Base-by-base conservation (phyloP, 2,797 vertebrate genomes). In the Pseudotriccus pelzelni region DNA sequence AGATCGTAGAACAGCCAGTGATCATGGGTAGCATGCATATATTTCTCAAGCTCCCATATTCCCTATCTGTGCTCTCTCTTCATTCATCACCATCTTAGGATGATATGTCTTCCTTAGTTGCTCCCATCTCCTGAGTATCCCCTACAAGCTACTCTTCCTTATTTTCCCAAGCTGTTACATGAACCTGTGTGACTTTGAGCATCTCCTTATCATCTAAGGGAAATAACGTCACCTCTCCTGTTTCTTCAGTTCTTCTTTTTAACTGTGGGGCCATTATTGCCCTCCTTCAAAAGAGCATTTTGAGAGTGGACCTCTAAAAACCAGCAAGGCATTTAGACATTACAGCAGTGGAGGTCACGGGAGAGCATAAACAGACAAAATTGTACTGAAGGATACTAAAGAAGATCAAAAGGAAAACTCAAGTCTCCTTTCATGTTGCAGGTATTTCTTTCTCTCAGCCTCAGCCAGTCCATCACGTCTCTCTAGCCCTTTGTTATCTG, bases 401-500 rank as follows among this genome's bases (percentile, higher is more conserved):
- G 62, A 69, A 94, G 44, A 96, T 85, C 77, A 93, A 93, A 96
- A 86, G 56, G 68, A 70, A 69, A 87, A 87, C 34, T 79, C 74
- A 39, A 56, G 46, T 78, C 14, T 84, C 44, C 66, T 84, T 92
- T 95, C 53, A 84, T 67, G 56, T 85, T 46, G 52, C 53, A 87
- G 47, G 58, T 89, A 84, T 87, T 90, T 73, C 58, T 93, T 84
- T 80, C 46, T 77, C 49, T 77, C 62, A 74, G 69, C 36, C 80
- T 66, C 72, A 90, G 47, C 78, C 53, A 43, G 81, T 53, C 66
- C 87, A 83, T 81, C 24, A 21, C 2, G 5, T 62, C 47, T 94
- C 84, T 69, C 58, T 67, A 87, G 64, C 56, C 78, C 47, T 95
- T 94, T 95, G 64, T 87, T 92, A 89, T 90, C 89, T 76, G 94